Base-by-base conservation (phyloP, 2,888 invertebrate species). In the Drosophila phalerata region DNA sequence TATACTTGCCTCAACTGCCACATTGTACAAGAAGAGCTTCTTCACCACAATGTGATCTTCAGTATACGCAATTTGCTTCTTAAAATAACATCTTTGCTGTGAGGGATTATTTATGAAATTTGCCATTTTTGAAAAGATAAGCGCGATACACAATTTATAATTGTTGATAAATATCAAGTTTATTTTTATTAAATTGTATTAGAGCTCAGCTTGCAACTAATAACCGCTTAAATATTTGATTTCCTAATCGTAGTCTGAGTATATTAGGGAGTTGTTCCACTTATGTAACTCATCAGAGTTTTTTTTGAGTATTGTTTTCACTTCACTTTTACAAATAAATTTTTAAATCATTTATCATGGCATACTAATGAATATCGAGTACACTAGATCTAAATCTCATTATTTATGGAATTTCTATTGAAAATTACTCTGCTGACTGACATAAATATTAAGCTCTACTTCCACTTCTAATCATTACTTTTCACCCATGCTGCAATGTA, bases 41-140 rank as follows among this genome's bases (percentile, higher is more conserved):
- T 32, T 55, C 6, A 76, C 69, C 53, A 79, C 9, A 19, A 75
- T 65, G 13, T 79, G 75, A 52, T 76, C 79, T 51, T 75, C 69
- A 1, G 79, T 79, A 48, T 62, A 79, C 0, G 79, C 79, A n/a
- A 75, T 3, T 11, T 22, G 22, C 49, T 28, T 64, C 32, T 32
- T 79, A 8, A 69, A 69, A 8, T 78, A 76, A 49, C 25, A 73
- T n/a, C 43, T 63, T 55, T 78, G 69, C 53, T 78, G 64, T 32
- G 25, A 38, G 4, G 57, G 45, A 40, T 57, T 74, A 13, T 38
- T 15, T n/a, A 69, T 22, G 2, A 78, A 74, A 49, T 74, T 78
- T 17, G 60, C 57, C 76, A 75, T 76, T 74, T 38, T 13, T 6
- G 1, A 11, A 15, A 1, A 22, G 30, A 43, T 11, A 2, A 43